Evolutionary conservation across 1,140 invertebrate species (phyloP), one percentile per base, ranked within the genome.

Genomic region (Drosophila funebris): DNA sequence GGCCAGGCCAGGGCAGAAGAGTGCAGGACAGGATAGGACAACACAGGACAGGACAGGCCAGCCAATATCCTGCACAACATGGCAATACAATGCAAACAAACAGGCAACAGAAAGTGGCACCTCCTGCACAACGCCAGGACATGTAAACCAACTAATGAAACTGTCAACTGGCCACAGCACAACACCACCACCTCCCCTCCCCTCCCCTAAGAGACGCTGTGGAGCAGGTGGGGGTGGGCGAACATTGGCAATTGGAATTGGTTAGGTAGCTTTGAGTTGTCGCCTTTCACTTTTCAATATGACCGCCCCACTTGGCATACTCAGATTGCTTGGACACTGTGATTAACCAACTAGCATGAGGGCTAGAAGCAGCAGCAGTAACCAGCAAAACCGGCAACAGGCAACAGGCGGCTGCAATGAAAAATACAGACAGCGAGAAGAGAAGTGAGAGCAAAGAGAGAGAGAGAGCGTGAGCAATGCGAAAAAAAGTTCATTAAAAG

Each of bases 71-170:
- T 85, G 82, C 58, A 82, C 82, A 87, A 87, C 82, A 87, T 81
- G 82, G 77, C 82, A 61, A 85, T 87, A 85, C 82, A 85, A 85
- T 69, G 70, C 82, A 85, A 85, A 85, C 81, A 85, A 71, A 78
- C 60, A 48, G 61, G 60, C 60, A 60, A 60, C 64, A 64, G 43
- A 39, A 56, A 58, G 48, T 50, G 39, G 43, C 33, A 63, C 46
- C 43, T 48, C 39, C 37, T 16, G 36, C 14, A 31, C 52, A 43
- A 43, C 54, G 37, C 16, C 37, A 22, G 68, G 56, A 60, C 82
- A 87, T 85, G 82, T 85, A 78, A 85, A 85, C 82, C 82, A 81
- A 85, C 82, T 85, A 85, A 85, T 85, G 82, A 85, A 85, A 85
- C 82, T 85, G 82, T 85, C 82, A 85, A 85, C 82, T 81, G 77